phyloP scores from a whole-genome alignment of 2,113 vertebrate genomes.

The Burhinus oedicnemus region DNA sequence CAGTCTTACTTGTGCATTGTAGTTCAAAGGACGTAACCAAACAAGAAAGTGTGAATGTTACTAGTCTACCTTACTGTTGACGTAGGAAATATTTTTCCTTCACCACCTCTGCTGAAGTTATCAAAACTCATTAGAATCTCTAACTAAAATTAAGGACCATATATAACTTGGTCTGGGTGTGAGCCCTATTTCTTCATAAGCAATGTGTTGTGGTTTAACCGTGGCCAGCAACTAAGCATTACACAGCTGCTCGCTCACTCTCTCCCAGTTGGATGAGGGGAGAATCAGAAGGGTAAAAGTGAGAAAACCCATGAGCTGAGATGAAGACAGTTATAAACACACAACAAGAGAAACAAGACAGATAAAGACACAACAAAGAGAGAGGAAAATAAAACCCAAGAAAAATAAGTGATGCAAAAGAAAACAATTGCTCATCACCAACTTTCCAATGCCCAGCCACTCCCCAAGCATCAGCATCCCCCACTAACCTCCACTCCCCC shows the following conservation, averaged over 20 bases:
- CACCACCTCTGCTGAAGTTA: neutral
- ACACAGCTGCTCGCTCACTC: neutral
- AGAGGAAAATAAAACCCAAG: neutral
- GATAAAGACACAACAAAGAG: neutral
- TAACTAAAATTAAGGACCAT: neutral
- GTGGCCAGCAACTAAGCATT: neutral
- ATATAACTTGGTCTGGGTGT: neutral
- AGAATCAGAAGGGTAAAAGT: neutral
- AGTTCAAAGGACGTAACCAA: neutral
- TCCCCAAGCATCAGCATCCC: accelerated
- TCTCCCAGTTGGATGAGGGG: accelerated
- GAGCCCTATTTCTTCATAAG: neutral
- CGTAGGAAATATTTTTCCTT: neutral
- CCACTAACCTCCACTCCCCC: accelerated
- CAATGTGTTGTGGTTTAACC: neutral
- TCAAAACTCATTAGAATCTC: neutral
- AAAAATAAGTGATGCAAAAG: neutral
- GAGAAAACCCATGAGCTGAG: neutral
- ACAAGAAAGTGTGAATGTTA: neutral
- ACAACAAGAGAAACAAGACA: neutral
- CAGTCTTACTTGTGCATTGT: neutral
- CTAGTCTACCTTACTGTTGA: neutral
- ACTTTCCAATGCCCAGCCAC: neutral
- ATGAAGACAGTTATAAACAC: neutral
- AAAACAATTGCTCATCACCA: neutral